Evolutionary conservation across 2,113 vertebrate genomes (phyloP), one percentile per base, ranked within the genome.

Genomic region (Neogobius melanostomus): DNA sequence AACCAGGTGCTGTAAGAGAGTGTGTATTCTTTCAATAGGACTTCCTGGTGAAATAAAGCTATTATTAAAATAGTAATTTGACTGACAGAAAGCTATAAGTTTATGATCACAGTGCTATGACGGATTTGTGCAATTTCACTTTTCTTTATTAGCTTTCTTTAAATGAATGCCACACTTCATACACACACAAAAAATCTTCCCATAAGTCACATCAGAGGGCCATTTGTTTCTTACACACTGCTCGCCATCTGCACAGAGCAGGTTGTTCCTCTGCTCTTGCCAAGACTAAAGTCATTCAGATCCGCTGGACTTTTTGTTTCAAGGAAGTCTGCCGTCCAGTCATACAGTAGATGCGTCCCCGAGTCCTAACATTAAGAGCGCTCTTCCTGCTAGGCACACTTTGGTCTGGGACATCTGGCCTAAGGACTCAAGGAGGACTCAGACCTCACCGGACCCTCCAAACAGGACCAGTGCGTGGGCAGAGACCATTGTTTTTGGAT

Each of bases 401-500:
- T 82, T 87, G 85, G 81, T 76, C 64, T 10, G 42, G 68, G 81
- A 88, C 90, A 92, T 86, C 90, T 92, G 88, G 84, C 48, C 62
- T 72, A 73, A 68, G 7, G 68, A 50, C 36, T 69, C 84, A 66
- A 49, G 75, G 65, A 61, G 70, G 53, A 49, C 60, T 66, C 7
- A 0, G 45, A 72, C 56, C 28, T 36, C 28, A 36, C 28, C 11
- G 12, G 47, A 5, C 16, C 57, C 64, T 28, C 12, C 54, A 75
- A 47, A 82, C 28, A 44, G 44, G 61, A 21, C 71, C 12, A 2
- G 68, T 46, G 70, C 68, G 77, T 81, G 83, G 85, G 82, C 69
- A 67, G 76, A 71, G 64, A 62, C 85, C 82, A 92, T 93, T 94
- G 92, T 94, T 91, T 79, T 54, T 44, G 78, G 70, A 86, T 90